A percentile compares a stretch with the other conserved stretches of the same genome.
These are phyloP conservation scores for Microtus montanus DNA, from an alignment of 2,113 vertebrate genomes.

Conservation along the genomic window DNA sequence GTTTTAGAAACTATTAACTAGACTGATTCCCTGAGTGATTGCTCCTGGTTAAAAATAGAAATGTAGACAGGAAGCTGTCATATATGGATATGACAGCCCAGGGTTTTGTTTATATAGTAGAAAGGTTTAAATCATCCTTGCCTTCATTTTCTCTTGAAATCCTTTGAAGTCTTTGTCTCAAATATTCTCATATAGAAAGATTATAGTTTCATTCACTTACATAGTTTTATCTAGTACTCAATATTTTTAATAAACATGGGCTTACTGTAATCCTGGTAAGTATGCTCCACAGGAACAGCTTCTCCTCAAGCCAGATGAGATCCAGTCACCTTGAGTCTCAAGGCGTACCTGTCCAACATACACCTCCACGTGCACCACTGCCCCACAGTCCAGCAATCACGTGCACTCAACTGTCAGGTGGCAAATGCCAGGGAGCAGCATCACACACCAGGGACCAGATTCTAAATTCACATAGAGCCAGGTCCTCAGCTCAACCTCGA, in stretches of 20 bases:
- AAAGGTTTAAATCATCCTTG: neutral
- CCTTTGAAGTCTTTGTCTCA: slow-evolving; percentile 51
- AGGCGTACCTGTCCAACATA: neutral
- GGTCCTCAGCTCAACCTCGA: neutral
- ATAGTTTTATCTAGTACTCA: slow-evolving; percentile 25
- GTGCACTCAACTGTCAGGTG: neutral
- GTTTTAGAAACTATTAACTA: slow-evolving; percentile 76
- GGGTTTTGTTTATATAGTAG: slow-evolving; percentile 27
- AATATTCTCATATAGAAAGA: slow-evolving; percentile 49
- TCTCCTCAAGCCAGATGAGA: slow-evolving; percentile 40
- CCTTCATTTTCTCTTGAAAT: slow-evolving; percentile 11
- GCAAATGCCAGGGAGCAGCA: neutral
- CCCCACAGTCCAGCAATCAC: neutral
- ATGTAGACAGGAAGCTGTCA: slow-evolving; percentile 12
- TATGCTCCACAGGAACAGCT: neutral
- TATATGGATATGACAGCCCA: neutral
- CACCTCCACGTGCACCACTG: neutral
- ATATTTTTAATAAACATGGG: slow-evolving; percentile 55
- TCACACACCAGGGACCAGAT: neutral
- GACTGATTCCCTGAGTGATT: slow-evolving; percentile 54
- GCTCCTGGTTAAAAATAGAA: slow-evolving; percentile 64
- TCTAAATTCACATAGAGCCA: neutral
- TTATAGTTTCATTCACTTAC: slow-evolving; percentile 1
- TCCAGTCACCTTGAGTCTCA: neutral
- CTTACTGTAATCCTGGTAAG: slow-evolving; percentile 25